phyloP scores from a whole-genome alignment of 2,888 invertebrate species.

The Morpho helenor region DNA sequence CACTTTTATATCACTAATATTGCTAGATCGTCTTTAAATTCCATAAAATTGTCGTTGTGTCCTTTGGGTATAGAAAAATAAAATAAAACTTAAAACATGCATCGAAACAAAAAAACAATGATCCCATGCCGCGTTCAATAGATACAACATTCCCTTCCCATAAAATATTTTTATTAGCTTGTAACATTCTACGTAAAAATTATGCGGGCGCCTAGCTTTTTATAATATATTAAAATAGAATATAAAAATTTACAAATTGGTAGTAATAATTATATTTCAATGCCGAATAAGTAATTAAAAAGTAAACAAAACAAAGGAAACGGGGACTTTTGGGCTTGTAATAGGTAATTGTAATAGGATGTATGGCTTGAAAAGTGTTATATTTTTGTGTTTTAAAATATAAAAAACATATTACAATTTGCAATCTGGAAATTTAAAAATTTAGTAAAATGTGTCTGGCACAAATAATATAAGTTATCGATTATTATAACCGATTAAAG shows the following conservation, averaged over 20 bases:
- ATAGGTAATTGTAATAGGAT: no score
- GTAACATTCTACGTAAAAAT: slow-evolving; percentile 14
- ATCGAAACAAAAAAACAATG: slow-evolving; percentile 32
- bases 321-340: no score
- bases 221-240: not conserved
- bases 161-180: slow-evolving; percentile 25
- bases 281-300: not conserved
- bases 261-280: not conserved
- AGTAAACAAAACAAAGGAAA: no score
- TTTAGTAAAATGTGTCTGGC: no score
- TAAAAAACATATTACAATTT: no score
- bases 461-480: no score
- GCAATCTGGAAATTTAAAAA: no score
- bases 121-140: slow-evolving; percentile 16
- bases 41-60: slow-evolving; percentile 35
- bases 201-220: slow-evolving; percentile 24
- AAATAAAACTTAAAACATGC: slow-evolving; percentile 39
- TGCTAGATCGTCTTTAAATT: slow-evolving; percentile 30
- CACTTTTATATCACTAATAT: slow-evolving; percentile 46
- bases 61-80: slow-evolving; percentile 48
- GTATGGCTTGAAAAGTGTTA: no score
- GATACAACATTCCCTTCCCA: slow-evolving; percentile 22
- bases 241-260: no score
- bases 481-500: no score
- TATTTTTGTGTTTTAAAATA: no score